Percentiles rank a stretch among this genome's conserved stretches.
Evolutionary conservation across 2,113 vertebrate species (phyloP).

Genomic region (Mustela lutreola): DNA sequence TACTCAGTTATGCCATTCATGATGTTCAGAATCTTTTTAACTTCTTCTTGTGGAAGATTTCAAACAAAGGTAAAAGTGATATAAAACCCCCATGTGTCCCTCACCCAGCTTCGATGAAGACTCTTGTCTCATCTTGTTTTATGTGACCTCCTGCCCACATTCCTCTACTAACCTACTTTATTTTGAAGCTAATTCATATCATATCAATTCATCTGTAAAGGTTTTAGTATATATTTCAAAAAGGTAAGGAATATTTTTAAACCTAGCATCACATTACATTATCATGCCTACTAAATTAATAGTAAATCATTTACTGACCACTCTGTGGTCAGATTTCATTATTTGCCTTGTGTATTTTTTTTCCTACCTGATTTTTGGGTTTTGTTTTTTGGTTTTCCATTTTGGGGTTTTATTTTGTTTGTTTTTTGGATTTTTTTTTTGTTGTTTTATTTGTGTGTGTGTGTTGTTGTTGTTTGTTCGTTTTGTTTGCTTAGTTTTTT

Average conservation of each 20-base stretch:
- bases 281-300: not conserved
- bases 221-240: not conserved
- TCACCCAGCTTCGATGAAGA: not conserved
- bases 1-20: not conserved
- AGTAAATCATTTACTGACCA: not conserved
- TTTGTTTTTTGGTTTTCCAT: not conserved
- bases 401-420: not conserved
- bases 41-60: not conserved
- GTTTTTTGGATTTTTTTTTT: not conserved
- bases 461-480: not conserved
- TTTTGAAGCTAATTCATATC: constrained; percentile 15
- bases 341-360: not conserved
- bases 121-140: not conserved
- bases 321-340: not conserved
- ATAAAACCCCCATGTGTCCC: not conserved
- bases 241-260: not conserved
- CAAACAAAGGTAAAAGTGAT: not conserved
- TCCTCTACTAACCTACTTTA: not conserved
- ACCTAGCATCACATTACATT: not conserved
- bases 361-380: not conserved
- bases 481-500: not conserved
- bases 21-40: not conserved
- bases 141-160: not conserved
- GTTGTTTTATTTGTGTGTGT: not conserved
- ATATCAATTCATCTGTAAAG: not conserved